Percentiles rank a stretch among this genome's conserved stretches.
Evolutionary conservation across 2,797 vertebrate genomes (phyloP).

Genomic region (Pipistrellus kuhlii): DNA sequence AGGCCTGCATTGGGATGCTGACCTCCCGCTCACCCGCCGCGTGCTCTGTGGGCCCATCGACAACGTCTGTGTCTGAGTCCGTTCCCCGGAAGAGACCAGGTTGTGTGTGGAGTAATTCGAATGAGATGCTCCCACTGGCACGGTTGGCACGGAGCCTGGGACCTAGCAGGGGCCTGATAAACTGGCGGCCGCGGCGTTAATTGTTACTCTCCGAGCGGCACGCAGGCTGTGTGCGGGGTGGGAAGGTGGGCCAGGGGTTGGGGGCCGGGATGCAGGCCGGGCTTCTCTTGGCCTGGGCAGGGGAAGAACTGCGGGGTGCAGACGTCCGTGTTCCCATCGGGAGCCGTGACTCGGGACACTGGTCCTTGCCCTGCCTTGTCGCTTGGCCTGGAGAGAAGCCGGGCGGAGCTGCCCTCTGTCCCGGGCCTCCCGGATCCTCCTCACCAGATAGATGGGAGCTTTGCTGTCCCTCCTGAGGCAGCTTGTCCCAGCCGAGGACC

Average conservation of each 20-base stretch:
- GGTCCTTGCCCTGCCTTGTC: background rate
- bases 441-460: background rate
- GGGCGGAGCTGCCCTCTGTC: constrained; percentile 8
- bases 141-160: constrained; percentile 58
- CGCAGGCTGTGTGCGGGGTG: background rate
- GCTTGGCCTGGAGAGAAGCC: background rate
- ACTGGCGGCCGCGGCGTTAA: background rate
- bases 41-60: constrained; percentile 32
- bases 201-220: background rate
- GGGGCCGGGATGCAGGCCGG: background rate
- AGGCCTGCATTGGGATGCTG: constrained; percentile 32
- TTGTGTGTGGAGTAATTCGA: constrained; percentile 29
- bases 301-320: background rate
- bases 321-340: background rate
- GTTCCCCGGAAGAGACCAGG: background rate
- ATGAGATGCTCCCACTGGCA: background rate
- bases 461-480: background rate
- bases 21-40: background rate
- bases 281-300: background rate
- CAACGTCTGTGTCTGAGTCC: background rate
- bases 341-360: background rate
- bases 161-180: constrained; percentile 42
- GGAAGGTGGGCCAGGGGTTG: background rate
- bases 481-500: constrained; percentile 12
- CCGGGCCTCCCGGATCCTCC: background rate